Conservation (phyloP, 2,888 invertebrate genomes). For the Drosophila crucigera region DNA sequence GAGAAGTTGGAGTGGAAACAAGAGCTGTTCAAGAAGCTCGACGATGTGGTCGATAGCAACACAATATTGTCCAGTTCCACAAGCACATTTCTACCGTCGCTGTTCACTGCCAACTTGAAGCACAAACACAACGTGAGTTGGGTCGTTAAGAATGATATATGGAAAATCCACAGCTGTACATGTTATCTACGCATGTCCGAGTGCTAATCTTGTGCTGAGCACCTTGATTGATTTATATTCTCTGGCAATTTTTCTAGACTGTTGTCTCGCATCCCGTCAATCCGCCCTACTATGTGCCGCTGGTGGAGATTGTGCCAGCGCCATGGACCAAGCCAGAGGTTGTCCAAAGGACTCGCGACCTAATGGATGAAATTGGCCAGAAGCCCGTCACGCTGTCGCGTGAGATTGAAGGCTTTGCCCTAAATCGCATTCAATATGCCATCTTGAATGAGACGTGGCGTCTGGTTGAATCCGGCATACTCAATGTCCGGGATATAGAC, state of each 20-base stretch:
- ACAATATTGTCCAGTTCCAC: slow-evolving; percentile 97
- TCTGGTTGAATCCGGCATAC: slow-evolving; percentile 92
- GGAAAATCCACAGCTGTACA: background rate
- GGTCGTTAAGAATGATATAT: background rate
- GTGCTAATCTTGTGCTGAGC: slow-evolving; percentile 5
- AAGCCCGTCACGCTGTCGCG: slow-evolving; percentile 93
- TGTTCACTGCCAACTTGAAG: slow-evolving; percentile 92
- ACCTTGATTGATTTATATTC: slow-evolving; percentile 13
- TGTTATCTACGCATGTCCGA: slow-evolving; percentile 18
- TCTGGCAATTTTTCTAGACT: slow-evolving; percentile 56
- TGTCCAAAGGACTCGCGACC: slow-evolving; percentile 89
- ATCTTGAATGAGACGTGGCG: slow-evolving; percentile 97
- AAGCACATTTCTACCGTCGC: slow-evolving; percentile 95
- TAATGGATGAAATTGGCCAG: slow-evolving; percentile 96
- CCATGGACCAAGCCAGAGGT: slow-evolving; percentile 95
- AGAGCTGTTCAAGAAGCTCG: slow-evolving; percentile 91
- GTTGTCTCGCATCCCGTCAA: slow-evolving; percentile 97
- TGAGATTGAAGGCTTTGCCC: slow-evolving; percentile 96
- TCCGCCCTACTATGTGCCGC: slow-evolving; percentile 97
- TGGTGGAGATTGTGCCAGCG: slow-evolving; percentile 97
- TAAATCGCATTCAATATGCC: slow-evolving; percentile 97
- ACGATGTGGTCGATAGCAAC: slow-evolving; percentile 90
- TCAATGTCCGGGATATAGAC: slow-evolving; percentile 95
- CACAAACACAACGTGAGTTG: slow-evolving; percentile 88
- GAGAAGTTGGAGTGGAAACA: slow-evolving; percentile 94